Evolutionary conservation across 2,797 vertebrate species (phyloP).

Genomic region (Gymnoscopelus microlampas): DNA sequence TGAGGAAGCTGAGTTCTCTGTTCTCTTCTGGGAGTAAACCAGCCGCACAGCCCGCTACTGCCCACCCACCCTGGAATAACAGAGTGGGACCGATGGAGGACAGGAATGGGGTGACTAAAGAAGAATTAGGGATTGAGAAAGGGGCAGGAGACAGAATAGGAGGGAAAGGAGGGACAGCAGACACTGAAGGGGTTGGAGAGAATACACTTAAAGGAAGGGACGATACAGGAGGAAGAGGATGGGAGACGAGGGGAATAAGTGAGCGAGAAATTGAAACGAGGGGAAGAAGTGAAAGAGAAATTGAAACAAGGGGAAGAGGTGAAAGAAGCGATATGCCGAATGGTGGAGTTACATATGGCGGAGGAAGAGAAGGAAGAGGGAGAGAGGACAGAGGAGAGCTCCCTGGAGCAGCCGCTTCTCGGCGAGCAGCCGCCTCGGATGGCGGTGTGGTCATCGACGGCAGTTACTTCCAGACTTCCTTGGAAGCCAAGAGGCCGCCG

Average conservation of each 20-base stretch:
- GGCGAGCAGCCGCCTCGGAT: conserved; percentile 60
- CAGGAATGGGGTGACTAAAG: background rate
- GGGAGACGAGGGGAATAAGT: background rate
- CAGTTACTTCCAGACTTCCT: conserved; percentile 81
- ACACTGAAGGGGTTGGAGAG: background rate
- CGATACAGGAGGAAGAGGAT: background rate
- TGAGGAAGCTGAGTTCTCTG: conserved; percentile 73
- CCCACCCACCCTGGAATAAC: conserved; percentile 86
- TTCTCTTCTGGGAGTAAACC: conserved; percentile 65
- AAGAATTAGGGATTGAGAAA: background rate
- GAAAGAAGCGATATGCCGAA: too few relatives aligned
- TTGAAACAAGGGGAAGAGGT: background rate
- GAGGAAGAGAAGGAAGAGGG: background rate
- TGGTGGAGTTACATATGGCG: background rate
- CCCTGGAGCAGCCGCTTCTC: conserved; percentile 70
- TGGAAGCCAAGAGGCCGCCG: conserved; percentile 60
- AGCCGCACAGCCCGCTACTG: conserved; percentile 54
- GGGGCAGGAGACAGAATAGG: background rate
- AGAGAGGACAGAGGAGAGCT: conserved; percentile 59
- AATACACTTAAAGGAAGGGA: background rate
- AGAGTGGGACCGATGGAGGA: conserved; percentile 84
- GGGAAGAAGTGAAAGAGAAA: background rate
- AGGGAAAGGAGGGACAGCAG: conserved; percentile 11
- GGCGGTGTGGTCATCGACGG: conserved; percentile 81
- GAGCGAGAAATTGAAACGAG: background rate